A percentile compares a stretch with the other conserved stretches of the same genome.
phyloP scores from a whole-genome alignment of 2,888 invertebrate species.

The Drosophila nigricruria region DNA sequence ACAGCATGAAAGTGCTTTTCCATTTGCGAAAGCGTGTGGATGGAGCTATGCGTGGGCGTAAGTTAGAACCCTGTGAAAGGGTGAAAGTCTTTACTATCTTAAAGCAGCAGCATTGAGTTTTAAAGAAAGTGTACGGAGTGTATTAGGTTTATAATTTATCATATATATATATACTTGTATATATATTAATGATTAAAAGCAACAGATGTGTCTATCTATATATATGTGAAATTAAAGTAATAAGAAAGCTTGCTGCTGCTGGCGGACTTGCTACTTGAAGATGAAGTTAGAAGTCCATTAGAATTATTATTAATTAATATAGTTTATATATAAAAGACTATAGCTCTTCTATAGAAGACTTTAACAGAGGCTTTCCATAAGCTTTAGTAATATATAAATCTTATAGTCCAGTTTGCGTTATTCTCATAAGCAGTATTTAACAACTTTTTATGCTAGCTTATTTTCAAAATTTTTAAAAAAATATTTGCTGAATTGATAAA shows the following conservation, averaged over 20 bases:
- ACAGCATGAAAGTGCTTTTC: conserved; percentile 53
- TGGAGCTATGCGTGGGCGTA: conserved; percentile 7
- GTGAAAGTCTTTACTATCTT: conserved; percentile 15
- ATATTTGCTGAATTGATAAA: too few relatives aligned
- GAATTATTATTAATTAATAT: too few relatives aligned
- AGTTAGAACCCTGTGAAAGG: conserved; percentile 5
- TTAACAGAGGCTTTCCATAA: too few relatives aligned
- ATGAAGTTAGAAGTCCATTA: too few relatives aligned
- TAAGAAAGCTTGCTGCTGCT: neutral
- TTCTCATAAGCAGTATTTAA: too few relatives aligned
- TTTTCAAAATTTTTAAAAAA: too few relatives aligned
- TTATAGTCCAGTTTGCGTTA: too few relatives aligned
- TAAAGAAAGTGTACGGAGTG: neutral
- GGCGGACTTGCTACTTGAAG: too few relatives aligned
- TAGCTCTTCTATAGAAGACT: too few relatives aligned
- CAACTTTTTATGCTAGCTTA: too few relatives aligned
- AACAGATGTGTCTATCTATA: neutral
- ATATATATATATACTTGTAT: neutral
- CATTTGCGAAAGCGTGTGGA: conserved; percentile 37
- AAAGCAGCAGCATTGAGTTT: conserved; percentile 1
- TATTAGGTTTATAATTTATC: neutral
- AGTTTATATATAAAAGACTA: too few relatives aligned
- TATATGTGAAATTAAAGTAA: neutral
- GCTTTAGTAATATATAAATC: too few relatives aligned
- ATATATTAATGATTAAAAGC: neutral